phyloP scores from a whole-genome alignment of 2,113 vertebrate species.

The Strix uralensis region DNA sequence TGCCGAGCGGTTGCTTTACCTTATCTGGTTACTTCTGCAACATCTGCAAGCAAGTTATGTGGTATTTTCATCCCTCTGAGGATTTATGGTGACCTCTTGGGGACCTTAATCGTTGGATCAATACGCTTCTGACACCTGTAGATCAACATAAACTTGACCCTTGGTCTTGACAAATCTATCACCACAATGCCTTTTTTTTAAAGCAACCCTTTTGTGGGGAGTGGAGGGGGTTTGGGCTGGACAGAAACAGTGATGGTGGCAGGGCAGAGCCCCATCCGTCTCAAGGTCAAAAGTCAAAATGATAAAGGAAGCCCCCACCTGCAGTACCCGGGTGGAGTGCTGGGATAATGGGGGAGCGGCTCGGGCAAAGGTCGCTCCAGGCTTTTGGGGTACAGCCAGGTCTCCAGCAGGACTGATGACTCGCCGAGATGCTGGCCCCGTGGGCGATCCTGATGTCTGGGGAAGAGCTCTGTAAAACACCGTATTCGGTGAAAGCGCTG shows the following conservation, averaged over 20 bases:
- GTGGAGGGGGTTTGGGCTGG: neutral
- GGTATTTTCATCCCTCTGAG: conserved; percentile 26
- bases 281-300: conserved; percentile 59
- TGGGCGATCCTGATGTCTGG: neutral
- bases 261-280: neutral
- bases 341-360: accelerated
- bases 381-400: neutral
- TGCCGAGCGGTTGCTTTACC: neutral
- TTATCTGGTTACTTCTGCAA: conserved; percentile 30
- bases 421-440: accelerated
- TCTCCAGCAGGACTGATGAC: accelerated
- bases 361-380: neutral
- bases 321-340: accelerated
- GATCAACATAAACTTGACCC: conserved; percentile 73
- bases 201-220: neutral
- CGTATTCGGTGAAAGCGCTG: accelerated
- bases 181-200: neutral
- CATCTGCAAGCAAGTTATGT: conserved; percentile 10
- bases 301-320: neutral
- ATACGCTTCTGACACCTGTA: conserved; percentile 53
- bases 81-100: conserved; percentile 33
- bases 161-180: conserved; percentile 56
- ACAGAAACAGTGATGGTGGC: neutral
- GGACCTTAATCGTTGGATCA: conserved; percentile 51
- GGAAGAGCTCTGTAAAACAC: neutral